Evolutionary conservation across 2,113 vertebrate species (phyloP).

Genomic region (Athene cunicularia): DNA sequence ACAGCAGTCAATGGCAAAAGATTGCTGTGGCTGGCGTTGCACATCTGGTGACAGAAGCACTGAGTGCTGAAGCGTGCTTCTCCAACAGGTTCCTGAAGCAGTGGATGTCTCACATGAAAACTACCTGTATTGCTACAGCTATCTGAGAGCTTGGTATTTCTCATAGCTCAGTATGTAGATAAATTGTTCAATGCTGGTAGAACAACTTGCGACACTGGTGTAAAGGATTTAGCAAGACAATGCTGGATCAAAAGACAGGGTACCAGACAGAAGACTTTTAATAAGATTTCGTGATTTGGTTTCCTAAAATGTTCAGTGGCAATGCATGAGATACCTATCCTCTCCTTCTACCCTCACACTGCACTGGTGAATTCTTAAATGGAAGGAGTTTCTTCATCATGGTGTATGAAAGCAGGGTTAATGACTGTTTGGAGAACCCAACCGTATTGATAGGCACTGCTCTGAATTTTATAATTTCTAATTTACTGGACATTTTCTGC

Average conservation of each 20-base stretch:
- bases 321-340: background rate
- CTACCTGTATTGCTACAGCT: background rate
- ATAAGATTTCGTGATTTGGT: background rate
- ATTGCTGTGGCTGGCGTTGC: rapidly evolving
- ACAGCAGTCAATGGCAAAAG: background rate
- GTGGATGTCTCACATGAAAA: background rate
- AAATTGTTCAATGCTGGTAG: background rate
- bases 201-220: background rate
- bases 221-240: background rate
- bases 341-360: background rate
- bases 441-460: background rate
- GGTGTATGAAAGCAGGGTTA: background rate
- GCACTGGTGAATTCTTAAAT: background rate
- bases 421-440: background rate
- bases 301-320: background rate
- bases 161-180: background rate
- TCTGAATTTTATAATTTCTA: background rate
- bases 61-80: background rate
- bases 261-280: background rate
- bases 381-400: background rate
- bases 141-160: background rate
- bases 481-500: background rate
- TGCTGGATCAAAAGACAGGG: background rate
- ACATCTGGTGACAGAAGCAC: background rate
- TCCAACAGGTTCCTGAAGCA: background rate